These are phyloP conservation scores for Neopelma chrysocephalum DNA, from an alignment of 2,797 vertebrate species.

Conservation along the genomic window DNA sequence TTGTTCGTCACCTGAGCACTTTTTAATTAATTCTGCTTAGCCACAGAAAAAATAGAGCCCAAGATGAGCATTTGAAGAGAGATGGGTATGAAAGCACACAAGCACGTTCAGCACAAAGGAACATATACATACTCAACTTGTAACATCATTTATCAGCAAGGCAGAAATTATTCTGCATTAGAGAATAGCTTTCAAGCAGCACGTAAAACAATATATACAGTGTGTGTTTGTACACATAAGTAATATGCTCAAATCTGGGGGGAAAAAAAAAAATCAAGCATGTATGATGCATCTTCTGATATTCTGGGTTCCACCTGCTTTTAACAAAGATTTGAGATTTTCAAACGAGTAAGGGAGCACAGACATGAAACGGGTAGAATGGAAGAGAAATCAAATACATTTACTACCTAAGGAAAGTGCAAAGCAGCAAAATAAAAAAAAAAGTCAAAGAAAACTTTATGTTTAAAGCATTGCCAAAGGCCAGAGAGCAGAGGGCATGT, in stretches of 20 bases:
- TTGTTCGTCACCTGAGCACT: not conserved
- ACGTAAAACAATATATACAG: not conserved
- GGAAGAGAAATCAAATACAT: not conserved
- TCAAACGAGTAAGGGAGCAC: not conserved
- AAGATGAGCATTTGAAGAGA: not conserved
- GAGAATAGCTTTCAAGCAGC: not conserved
- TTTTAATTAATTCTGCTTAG: slow-evolving; percentile 17
- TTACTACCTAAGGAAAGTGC: not conserved
- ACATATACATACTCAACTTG: not conserved
- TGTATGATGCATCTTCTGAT: not conserved
- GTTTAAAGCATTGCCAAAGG: not conserved
- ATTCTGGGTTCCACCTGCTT: not conserved
- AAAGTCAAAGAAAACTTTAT: not conserved
- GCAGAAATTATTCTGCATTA: not conserved
- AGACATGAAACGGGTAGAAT: not conserved
- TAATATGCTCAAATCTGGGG: not conserved
- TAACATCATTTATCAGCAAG: not conserved
- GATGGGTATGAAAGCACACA: not conserved
- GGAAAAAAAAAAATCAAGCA: rapidly evolving
- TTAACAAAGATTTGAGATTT: not conserved
- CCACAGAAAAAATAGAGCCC: not conserved
- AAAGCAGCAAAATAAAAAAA: not conserved
- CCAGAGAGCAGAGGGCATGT: slow-evolving; percentile 1
- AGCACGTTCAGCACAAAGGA: not conserved
- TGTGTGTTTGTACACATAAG: not conserved